Evolutionary conservation across 1,140 invertebrate species (phyloP), one percentile per base, ranked within the genome.

Genomic region (Monomorium pharaonis): DNA sequence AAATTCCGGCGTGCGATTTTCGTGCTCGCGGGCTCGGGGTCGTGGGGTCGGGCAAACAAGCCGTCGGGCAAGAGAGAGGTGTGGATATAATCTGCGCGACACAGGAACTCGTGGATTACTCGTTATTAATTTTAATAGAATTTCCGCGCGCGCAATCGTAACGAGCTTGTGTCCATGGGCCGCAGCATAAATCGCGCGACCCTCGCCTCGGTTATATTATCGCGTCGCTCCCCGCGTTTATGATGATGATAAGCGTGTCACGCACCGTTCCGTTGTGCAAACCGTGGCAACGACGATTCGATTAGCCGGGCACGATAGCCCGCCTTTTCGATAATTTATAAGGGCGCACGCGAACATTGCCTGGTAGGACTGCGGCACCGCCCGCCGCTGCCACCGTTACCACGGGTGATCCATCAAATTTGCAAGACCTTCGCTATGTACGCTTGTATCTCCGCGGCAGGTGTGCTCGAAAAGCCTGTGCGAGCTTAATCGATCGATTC

Each of bases 71-170:
- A 54, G 72, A 60, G 72, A 60, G 27, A 51, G 21, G 47, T 37
- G 56, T 14, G 37, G 83, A 86, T 86, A 88, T 86, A 81, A 89
- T 70, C 76, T 81, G 54, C 44, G 42, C 21, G 70, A 54, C 56
- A 54, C 56, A 74, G 51, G 47, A 74, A 86, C 49, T 74, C 77
- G 63, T 49, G 54, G 78, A 86, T 89, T 84, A 60, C 67, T 81
- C 58, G 60, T 89, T 89, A 86, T 89, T 89, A 89, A 89, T 88
- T 89, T 89, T 89, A 89, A 89, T 89, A 86, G 78, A 86, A 89
- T 88, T 74, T 69, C 49, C 65, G 51, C n/a, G 44, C 72, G 44
- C 18, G 24, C 65, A 80, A 60, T 69, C 56, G 70, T 65, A 83
- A 88, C 87, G 60, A 77, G 74, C 63, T 63, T 76, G 54, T 80